Percentiles rank a stretch among this genome's conserved stretches.
Conservation (phyloP, 2,888 invertebrate species). For the Allygus modestus region DNA sequence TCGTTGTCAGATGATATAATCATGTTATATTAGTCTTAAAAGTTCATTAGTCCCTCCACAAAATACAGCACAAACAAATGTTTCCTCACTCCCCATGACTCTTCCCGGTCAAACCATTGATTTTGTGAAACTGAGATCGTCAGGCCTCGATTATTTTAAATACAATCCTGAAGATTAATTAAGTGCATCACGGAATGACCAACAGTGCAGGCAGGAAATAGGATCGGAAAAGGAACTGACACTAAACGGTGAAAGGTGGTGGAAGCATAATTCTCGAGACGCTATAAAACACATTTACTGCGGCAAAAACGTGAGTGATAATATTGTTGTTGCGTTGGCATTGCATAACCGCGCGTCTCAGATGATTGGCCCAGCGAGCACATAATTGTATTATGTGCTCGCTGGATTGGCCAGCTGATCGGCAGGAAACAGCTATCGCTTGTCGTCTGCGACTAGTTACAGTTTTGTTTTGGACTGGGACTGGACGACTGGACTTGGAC, state of each 20-base stretch:
- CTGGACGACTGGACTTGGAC: too few species aligned
- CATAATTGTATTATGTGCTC: too few species aligned
- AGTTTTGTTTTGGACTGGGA: too few species aligned
- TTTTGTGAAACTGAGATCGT: too few species aligned
- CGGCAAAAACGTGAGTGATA: constrained; percentile 15
- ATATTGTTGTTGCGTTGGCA: constrained; percentile 48
- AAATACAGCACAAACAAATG: too few species aligned
- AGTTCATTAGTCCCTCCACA: too few species aligned
- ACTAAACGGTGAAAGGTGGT: constrained; percentile 53
- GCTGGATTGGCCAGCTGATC: constrained; percentile 46
- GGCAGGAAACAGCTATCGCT: constrained; percentile 16
- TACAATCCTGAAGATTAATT: neutral
- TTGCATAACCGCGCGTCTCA: constrained; percentile 20
- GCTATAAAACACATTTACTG: neutral
- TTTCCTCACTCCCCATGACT: too few species aligned
- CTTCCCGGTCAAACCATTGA: too few species aligned
- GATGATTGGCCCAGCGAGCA: too few species aligned
- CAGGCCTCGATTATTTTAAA: too few species aligned
- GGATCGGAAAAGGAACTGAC: constrained; percentile 37
- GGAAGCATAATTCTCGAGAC: constrained; percentile 29
- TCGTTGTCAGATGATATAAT: too few species aligned
- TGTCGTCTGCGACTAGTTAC: neutral
- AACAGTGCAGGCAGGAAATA: constrained; percentile 2
- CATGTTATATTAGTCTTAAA: too few species aligned
- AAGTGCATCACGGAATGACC: neutral